Evolutionary conservation across 2,888 invertebrate species (phyloP), one percentile per base, ranked within the genome.

Genomic region (Drosophila mettleri): DNA sequence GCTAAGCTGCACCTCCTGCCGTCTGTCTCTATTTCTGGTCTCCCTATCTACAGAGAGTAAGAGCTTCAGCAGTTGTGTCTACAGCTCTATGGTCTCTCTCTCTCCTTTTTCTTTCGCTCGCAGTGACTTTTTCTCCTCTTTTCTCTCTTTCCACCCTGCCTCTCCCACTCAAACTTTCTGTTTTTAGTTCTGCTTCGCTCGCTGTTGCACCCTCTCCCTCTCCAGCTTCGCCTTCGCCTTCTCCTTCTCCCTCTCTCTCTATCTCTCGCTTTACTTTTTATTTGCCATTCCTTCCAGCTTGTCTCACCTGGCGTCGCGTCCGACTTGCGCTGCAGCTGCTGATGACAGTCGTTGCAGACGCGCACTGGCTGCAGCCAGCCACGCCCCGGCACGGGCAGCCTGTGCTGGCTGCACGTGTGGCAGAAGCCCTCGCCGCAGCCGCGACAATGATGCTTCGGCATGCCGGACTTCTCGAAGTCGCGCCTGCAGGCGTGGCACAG

Each of bases 361-460:
- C 97, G 93, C 0, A 96, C 96, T 1, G 95, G 94, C 43, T 90
- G 79, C 20, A 93, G 92, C 96, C 96, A 96, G 59, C 96, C 96
- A 70, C 95, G 93, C 12, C 94, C 93, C 14, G 96, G 96, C 18
- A 97, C 96, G 18, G 95, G 94, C 82, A 94, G 93, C 55, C 93
- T 93, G 57, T 94, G 93, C n/a, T 94, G 93, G 2, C 96, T 95
- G 88, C 97, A 97, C 6, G 90, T 90, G 71, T 95, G 94, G 90
- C 97, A 97, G 86, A 96, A 96, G 0, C 96, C 97, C 89, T 96
- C 94, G 0, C 96, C 96, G 91, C 97, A 97, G 0, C 95, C 93
- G 53, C 96, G 94, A 86, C 96, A 96, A 86, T 96, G 96, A 87
- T 96, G 96, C 79, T 95, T 96, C 18, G 93, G 93, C 22, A 94